Conservation (phyloP, 2,888 invertebrate species). For the Automeris io region DNA sequence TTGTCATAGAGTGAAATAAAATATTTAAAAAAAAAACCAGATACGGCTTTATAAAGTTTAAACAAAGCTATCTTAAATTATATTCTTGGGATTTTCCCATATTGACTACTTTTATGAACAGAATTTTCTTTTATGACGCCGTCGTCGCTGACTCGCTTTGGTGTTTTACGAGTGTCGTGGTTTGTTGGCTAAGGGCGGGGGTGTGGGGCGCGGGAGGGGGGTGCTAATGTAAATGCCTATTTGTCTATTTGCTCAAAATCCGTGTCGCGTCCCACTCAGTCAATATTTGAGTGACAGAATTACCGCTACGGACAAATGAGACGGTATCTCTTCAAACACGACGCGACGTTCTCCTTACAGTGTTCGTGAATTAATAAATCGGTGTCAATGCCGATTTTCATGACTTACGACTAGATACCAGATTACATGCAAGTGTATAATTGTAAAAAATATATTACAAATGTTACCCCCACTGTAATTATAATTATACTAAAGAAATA, state of each 20-base stretch:
- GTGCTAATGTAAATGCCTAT: slow-evolving; percentile 70
- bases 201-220: slow-evolving; percentile 25
- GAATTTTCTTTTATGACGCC: slow-evolving; percentile 23
- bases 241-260: slow-evolving; percentile 70
- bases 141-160: slow-evolving; percentile 15
- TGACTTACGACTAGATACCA: slow-evolving; percentile 14
- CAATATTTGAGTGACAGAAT: slow-evolving; percentile 69
- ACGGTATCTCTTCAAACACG: slow-evolving; percentile 36
- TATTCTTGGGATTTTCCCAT: slow-evolving; percentile 22
- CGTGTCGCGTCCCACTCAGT: slow-evolving; percentile 70
- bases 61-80: slow-evolving; percentile 15
- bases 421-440: too few relatives aligned
- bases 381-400: slow-evolving; percentile 32
- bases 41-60: background rate
- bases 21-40: background rate
- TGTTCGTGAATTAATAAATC: slow-evolving; percentile 29
- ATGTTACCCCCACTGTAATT: too few relatives aligned
- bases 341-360: slow-evolving; percentile 4
- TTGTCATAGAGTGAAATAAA: background rate
- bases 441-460: too few relatives aligned
- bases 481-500: too few relatives aligned
- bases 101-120: slow-evolving; percentile 23
- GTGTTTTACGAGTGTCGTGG: slow-evolving; percentile 26
- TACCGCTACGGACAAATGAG: slow-evolving; percentile 70
- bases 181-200: slow-evolving; percentile 17